Base-by-base conservation (phyloP, 2,113 vertebrate species). In the Heterotilapia buettikoferi region DNA sequence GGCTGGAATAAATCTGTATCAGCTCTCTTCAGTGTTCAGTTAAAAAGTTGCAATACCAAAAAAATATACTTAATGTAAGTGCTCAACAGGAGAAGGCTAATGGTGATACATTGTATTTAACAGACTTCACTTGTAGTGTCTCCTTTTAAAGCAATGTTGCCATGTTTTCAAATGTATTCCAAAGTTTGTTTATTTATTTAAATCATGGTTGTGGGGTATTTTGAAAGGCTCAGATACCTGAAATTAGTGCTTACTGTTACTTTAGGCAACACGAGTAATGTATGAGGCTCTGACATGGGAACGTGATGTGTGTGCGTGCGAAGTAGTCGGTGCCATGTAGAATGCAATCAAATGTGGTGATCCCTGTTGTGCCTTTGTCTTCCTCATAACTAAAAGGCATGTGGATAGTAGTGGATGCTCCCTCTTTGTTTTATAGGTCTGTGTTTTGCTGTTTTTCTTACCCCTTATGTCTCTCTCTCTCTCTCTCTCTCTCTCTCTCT, bases 311-410 rank as follows among this genome's bases (percentile, higher is more conserved):
- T 52, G 87, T 84, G 82, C 9, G 63, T 88, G 88, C 84, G 59
- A 88, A 53, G 9, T 84, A 85, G 89, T 87, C n/a, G 7, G 88
- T 84, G 79, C 84, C 45, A 45, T 45, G 52, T 79, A 86, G 84
- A 93, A 81, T 73, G 85, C 24, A 81, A 87, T 90, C 85, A 93
- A 94, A 88, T 57, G 71, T 82, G 89, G 92, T 92, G 93, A 52
- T 90, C 88, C 80, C 66, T 87, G 83, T 85, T 90, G 91, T 88
- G 82, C n/a, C 79, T 84, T 83, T 71, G 82, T 57, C 59, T 84
- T 66, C 73, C 54, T 80, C 6, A 6, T 86, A 83, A 84, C 83
- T 88, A 53, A 83, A 80, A 88, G 86, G n/a, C 52, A 85, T 92
- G 79, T 80, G 38, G 82, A 78, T 83, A 50, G 84, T 87, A 89